Evolutionary conservation across 2,797 vertebrate species (phyloP).

Genomic region (Cacajao melanocephalus): DNA sequence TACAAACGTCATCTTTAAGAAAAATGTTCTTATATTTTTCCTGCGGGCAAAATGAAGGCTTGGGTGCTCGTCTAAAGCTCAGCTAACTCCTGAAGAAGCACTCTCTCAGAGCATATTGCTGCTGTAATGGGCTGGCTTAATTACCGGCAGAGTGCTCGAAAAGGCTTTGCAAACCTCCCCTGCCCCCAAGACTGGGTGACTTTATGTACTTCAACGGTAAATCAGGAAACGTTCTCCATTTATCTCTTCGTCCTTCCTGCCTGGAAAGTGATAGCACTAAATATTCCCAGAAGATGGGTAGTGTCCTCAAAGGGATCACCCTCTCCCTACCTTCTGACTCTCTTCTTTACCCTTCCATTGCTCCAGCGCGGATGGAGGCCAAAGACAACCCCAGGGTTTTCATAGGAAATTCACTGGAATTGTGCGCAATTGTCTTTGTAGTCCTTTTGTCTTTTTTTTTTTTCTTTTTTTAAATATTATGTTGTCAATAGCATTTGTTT

Average conservation of each 20-base stretch:
- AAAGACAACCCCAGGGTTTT: slow-evolving; percentile 81
- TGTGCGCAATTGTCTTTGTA: slow-evolving; percentile 59
- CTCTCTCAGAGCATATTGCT: slow-evolving; percentile 20
- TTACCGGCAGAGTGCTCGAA: slow-evolving; percentile 40
- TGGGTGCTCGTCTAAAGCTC: background rate
- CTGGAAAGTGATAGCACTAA: slow-evolving; percentile 38
- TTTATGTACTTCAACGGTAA: slow-evolving; percentile 13
- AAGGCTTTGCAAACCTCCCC: background rate
- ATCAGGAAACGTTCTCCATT: slow-evolving; percentile 35
- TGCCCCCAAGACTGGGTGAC: background rate
- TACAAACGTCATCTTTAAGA: slow-evolving; percentile 68
- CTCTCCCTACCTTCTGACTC: background rate
- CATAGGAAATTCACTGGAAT: slow-evolving; percentile 68
- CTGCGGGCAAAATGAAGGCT: slow-evolving; percentile 68
- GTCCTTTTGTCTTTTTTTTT: slow-evolving; percentile 74
- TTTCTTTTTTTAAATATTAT: slow-evolving; percentile 72
- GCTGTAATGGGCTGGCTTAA: slow-evolving; percentile 39
- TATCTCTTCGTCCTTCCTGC: slow-evolving; percentile 57
- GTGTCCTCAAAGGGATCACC: slow-evolving; percentile 65
- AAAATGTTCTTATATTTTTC: slow-evolving; percentile 58
- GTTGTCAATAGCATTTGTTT: slow-evolving; percentile 73
- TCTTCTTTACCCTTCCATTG: background rate
- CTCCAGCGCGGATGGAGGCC: slow-evolving; percentile 63
- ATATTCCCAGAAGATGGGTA: slow-evolving; percentile 75
- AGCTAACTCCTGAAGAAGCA: slow-evolving; percentile 56